Conservation (phyloP, 2,113 vertebrate genomes). For the Aythya baeri region DNA sequence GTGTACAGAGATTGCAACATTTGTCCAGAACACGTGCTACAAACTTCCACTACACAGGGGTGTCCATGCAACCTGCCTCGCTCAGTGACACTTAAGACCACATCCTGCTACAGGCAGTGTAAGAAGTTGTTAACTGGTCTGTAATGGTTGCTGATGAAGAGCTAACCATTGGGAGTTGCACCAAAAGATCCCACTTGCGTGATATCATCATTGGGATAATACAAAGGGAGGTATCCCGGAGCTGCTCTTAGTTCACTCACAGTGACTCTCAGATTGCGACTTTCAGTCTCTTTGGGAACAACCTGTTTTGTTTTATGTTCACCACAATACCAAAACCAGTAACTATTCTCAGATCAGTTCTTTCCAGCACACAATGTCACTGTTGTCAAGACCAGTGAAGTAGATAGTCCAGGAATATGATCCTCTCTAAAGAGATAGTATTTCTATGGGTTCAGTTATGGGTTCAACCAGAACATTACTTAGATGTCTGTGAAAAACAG, state of each 20-base stretch:
- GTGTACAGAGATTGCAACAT: not conserved
- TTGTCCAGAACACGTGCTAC: not conserved
- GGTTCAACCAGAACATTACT: not conserved
- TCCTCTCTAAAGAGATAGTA: not conserved
- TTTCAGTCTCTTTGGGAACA: not conserved
- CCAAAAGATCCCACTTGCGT: not conserved
- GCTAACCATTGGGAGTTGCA: conserved; percentile 50
- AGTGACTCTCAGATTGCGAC: not conserved
- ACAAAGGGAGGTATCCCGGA: not conserved
- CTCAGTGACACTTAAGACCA: not conserved
- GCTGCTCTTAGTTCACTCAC: not conserved
- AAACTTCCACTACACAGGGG: not conserved
- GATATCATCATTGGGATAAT: conserved; percentile 13
- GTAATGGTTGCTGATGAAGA: conserved; percentile 55
- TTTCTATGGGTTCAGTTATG: not conserved
- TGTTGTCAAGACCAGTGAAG: not conserved
- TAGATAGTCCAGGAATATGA: accelerated
- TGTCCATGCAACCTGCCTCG: not conserved
- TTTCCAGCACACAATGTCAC: not conserved
- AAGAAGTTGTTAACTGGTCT: conserved; percentile 27
- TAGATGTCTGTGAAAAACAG: not conserved
- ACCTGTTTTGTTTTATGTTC: not conserved
- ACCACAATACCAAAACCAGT: not conserved
- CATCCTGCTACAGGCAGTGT: conserved; percentile 21
- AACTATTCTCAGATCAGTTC: not conserved